These are phyloP conservation scores for Boulengeromyrus knoepffleri DNA, from an alignment of 2,113 vertebrate genomes.

Conservation along the genomic window DNA sequence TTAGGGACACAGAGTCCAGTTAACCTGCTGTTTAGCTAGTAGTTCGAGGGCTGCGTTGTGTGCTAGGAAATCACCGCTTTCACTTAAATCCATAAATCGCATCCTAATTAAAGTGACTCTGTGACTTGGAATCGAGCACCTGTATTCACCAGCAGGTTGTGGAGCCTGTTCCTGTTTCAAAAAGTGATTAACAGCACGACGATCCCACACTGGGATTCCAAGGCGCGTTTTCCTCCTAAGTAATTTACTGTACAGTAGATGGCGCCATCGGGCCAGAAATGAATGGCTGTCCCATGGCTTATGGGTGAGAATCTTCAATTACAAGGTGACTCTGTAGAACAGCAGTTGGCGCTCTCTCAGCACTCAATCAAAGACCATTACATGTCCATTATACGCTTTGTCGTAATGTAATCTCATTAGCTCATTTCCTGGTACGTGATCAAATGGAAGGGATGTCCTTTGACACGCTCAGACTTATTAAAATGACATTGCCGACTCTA, in stretches of 20 bases:
- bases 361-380: conserved; percentile 11
- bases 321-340: not conserved
- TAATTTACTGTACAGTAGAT: conserved; percentile 29
- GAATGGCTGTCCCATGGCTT: not conserved
- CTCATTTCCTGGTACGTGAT: not conserved
- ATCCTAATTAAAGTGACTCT: not conserved
- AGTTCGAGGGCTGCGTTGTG: not conserved
- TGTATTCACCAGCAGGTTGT: not conserved
- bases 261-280: conserved; percentile 23
- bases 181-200: not conserved
- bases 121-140: not conserved
- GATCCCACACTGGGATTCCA: not conserved
- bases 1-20: not conserved
- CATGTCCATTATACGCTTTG: not conserved
- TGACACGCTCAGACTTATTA: not conserved
- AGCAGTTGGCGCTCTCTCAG: not conserved
- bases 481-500: not conserved
- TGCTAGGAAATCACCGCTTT: not conserved
- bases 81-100: not conserved
- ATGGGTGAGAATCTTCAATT: not conserved
- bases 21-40: not conserved
- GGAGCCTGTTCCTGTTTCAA: not conserved
- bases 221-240: not conserved
- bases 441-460: not conserved
- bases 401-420: not conserved